A percentile compares a stretch with the other conserved stretches of the same genome.
phyloP scores from a whole-genome alignment of 2,797 vertebrate genomes.

The Threskiornis aethiopicus region DNA sequence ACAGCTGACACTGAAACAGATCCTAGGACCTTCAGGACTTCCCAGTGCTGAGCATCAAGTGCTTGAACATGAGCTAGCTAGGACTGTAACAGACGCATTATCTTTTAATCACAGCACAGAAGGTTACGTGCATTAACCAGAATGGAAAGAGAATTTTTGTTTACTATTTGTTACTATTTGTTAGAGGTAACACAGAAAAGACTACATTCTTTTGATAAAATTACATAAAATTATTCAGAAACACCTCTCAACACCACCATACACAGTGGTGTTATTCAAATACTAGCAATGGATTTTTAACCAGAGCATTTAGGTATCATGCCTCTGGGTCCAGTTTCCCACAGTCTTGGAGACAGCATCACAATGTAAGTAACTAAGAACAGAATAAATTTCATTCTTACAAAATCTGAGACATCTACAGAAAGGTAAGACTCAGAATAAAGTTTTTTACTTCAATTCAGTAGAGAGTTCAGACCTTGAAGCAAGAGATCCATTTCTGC shows the following conservation, averaged over 20 bases:
- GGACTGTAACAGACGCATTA: not conserved
- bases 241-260: not conserved
- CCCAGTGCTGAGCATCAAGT: not conserved
- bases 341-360: not conserved
- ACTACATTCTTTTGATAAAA: not conserved
- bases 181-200: not conserved
- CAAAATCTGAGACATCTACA: not conserved
- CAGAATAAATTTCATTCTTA: not conserved
- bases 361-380: not conserved
- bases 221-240: not conserved
- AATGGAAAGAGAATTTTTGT: not conserved
- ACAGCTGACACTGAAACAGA: not conserved
- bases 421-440: not conserved
- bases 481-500: not conserved
- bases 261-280: not conserved
- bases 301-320: not conserved
- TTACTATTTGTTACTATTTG: not conserved
- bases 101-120: not conserved
- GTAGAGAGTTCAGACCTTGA: not conserved
- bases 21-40: not conserved
- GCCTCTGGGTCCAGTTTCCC: not conserved
- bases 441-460: not conserved
- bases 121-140: not conserved
- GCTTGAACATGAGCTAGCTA: not conserved
- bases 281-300: not conserved